Conservation (phyloP, 2,797 vertebrate species). For the Cheirogaleus major region DNA sequence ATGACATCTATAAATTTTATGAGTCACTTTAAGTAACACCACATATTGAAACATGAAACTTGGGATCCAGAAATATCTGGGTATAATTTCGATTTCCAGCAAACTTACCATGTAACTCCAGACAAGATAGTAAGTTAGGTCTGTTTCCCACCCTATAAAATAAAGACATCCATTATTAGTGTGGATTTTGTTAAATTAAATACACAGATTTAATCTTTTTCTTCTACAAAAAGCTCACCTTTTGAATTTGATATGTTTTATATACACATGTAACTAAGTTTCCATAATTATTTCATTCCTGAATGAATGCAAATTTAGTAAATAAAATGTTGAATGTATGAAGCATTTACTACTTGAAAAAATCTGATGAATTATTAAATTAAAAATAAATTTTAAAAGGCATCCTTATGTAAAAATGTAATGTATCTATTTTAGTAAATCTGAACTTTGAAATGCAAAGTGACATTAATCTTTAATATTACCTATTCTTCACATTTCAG, state of each 20-base stretch:
- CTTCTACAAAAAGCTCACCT: neutral
- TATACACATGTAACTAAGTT: neutral
- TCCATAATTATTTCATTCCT: neutral
- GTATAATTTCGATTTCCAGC: conserved; percentile 50
- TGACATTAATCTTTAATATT: conserved; percentile 28
- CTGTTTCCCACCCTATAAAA: conserved; percentile 54
- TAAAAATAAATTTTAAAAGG: conserved; percentile 54
- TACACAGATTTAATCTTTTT: conserved; percentile 30
- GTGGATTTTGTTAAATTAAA: conserved; percentile 42
- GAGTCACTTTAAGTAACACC: conserved; percentile 46
- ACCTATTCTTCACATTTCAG: conserved; percentile 24
- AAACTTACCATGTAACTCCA: conserved; percentile 59
- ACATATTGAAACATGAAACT: conserved; percentile 64
- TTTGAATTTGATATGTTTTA: conserved; percentile 15
- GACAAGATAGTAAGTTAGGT: conserved; percentile 27
- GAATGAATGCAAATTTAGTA: conserved; percentile 1
- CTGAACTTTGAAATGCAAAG: conserved; percentile 40
- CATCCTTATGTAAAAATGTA: conserved; percentile 17
- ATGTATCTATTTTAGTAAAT: conserved; percentile 1
- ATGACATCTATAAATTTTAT: conserved; percentile 57
- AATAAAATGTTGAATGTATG: conserved; percentile 11
- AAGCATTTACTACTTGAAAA: conserved; percentile 48
- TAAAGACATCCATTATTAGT: conserved; percentile 12
- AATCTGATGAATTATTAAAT: conserved; percentile 33
- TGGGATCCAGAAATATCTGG: conserved; percentile 41